A percentile compares a stretch with the other conserved stretches of the same genome.
These are phyloP conservation scores for Elmis aenea DNA, from an alignment of 2,888 invertebrate species.

Conservation along the genomic window DNA sequence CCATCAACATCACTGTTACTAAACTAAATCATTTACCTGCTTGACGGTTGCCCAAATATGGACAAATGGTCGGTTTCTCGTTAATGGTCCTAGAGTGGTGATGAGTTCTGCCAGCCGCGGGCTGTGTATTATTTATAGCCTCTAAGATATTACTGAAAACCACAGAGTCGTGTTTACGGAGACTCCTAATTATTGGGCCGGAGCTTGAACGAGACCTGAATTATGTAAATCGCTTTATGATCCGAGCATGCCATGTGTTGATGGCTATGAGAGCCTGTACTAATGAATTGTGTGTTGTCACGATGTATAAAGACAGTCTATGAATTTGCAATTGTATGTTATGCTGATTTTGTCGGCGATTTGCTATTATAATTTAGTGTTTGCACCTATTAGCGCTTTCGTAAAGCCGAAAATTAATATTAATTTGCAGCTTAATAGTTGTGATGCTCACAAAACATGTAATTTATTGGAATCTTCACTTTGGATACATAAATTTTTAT, in stretches of 20 bases:
- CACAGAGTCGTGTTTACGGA: conserved; percentile 18
- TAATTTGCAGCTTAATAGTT: too few relatives aligned
- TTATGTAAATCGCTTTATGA: conserved; percentile 19
- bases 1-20: conserved; percentile 24
- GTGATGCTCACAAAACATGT: too few relatives aligned
- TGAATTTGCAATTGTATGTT: too few relatives aligned
- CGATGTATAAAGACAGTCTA: too few relatives aligned
- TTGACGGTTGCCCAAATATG: conserved; percentile 29
- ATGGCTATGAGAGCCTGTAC: conserved; percentile 15
- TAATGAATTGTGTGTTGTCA: conserved; percentile 10
- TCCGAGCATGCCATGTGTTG: conserved; percentile 13
- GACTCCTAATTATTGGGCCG: conserved; percentile 21
- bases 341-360: too few relatives aligned
- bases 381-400: too few relatives aligned
- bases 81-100: conserved; percentile 31
- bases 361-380: too few relatives aligned
- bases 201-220: conserved; percentile 14
- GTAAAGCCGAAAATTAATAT: too few relatives aligned
- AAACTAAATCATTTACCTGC: conserved; percentile 27
- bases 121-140: conserved; percentile 30
- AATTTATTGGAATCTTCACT: too few relatives aligned
- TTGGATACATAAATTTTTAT: too few relatives aligned
- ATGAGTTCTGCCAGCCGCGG: conserved; percentile 31
- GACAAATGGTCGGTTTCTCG: conserved; percentile 25
- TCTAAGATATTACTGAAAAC: conserved; percentile 25